Evolutionary conservation across 2,113 vertebrate genomes (phyloP), one percentile per base, ranked within the genome.

Genomic region (Embiotoca jacksoni): DNA sequence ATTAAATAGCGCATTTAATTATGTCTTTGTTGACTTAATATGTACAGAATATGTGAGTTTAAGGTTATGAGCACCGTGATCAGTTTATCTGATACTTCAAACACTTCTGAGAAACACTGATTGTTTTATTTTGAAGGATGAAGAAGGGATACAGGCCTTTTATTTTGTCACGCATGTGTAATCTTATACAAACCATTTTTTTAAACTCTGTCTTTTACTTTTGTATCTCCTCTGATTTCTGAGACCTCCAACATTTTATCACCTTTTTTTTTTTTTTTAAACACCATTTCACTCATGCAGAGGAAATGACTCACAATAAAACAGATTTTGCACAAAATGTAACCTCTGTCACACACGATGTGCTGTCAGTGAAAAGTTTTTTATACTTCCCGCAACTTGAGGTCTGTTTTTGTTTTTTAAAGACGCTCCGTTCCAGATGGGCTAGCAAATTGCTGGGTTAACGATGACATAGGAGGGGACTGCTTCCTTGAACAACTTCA

Each of bases 341-440:
- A 52, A 52, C 30, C 23, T 37, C 50, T 62, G 41, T 31, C 23
- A 47, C 39, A 70, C 47, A 35, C 13, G 23, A 23, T 23, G n/a
- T 4, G 10, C 63, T 61, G 32, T 9, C 63, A 74, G 23, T 49
- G 15, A 64, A 47, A 67, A 0, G 6, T 54, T 65, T 68, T 72
- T 23, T 44, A 44, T 13, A 15, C 13, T 58, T 15, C 16, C 31
- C 32, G 7, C n/a, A 53, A 52, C 64, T 66, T 64, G 55, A 46
- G 47, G 35, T 59, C 50, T 75, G 44, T n/a, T 72, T 66, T 41
- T 62, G 23, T 80, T 65, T 66, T 23, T 39, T 66, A 68, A 61
- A 78, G 16, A 54, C 39, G 11, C 66, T 64, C 7, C n/a, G 31
- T 41, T 37, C 58, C 67, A 66, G 44, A 70, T 73, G 72, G 49